phyloP scores from a whole-genome alignment of 2,113 vertebrate species.

The Phaetusa simplex region DNA sequence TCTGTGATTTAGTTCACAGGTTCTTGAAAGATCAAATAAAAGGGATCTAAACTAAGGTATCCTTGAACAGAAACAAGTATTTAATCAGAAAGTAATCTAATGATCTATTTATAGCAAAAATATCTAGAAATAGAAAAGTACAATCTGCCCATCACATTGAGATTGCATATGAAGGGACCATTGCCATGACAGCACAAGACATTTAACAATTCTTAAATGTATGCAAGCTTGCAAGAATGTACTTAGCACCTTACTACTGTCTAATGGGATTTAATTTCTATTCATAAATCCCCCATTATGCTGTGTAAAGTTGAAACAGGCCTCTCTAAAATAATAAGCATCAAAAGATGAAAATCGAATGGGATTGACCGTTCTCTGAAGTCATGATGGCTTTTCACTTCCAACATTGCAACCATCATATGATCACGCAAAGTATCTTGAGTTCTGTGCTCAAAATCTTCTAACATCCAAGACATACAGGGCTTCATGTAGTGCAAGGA shows the following conservation, averaged over 20 bases:
- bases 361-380: background rate
- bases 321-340: background rate
- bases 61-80: background rate
- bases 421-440: background rate
- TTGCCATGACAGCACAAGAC: background rate
- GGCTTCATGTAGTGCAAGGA: background rate
- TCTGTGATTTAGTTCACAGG: background rate
- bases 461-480: background rate
- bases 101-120: background rate
- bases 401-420: background rate
- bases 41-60: background rate
- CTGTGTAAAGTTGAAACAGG: background rate
- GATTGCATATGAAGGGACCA: background rate
- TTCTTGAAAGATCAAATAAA: background rate
- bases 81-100: background rate
- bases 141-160: background rate
- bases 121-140: background rate
- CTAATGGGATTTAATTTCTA: background rate
- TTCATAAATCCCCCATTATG: background rate
- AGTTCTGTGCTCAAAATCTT: background rate
- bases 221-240: background rate
- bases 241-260: background rate
- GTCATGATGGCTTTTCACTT: background rate
- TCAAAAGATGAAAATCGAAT: background rate
- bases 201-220: background rate